A percentile compares a stretch with the other conserved stretches of the same genome.
phyloP scores from a whole-genome alignment of 2,797 vertebrate species.

The Neosilurus mollespiculum region DNA sequence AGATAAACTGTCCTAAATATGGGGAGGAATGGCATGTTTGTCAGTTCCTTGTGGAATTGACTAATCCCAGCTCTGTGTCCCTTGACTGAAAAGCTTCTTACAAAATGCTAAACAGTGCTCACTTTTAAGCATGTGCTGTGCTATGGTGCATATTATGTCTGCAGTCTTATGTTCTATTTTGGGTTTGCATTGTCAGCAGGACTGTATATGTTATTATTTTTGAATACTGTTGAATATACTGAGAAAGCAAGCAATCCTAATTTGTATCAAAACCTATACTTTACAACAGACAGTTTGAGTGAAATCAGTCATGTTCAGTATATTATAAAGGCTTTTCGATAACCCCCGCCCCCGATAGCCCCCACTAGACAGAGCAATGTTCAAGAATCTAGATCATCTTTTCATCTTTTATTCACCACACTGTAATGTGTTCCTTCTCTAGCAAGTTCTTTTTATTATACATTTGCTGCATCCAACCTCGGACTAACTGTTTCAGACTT shows the following conservation, averaged over 20 bases:
- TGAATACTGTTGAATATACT: conserved; percentile 8
- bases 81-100: conserved; percentile 53
- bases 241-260: not conserved
- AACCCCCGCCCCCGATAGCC: conserved; percentile 24
- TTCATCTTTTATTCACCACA: conserved; percentile 68
- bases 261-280: not conserved
- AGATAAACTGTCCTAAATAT: conserved; percentile 57
- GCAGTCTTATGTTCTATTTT: conserved; percentile 50
- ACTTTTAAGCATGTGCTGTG: conserved; percentile 37
- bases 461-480: conserved; percentile 63
- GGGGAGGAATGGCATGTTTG: conserved; percentile 43
- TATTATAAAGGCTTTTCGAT: conserved; percentile 14
- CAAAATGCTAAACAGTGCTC: conserved; percentile 56
- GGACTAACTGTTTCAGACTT: conserved; percentile 63
- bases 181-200: conserved; percentile 34
- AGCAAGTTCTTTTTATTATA: conserved; percentile 74
- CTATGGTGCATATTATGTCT: conserved; percentile 42
- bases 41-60: conserved; percentile 45
- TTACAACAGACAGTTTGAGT: conserved; percentile 22
- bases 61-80: conserved; percentile 46
- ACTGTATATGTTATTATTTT: conserved; percentile 36
- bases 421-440: conserved; percentile 67
- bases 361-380: conserved; percentile 36
- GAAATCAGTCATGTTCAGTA: conserved; percentile 3
- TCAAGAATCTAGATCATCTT: conserved; percentile 68